Conservation (phyloP, 2,797 vertebrate genomes). For the Oryzias sinensis region DNA sequence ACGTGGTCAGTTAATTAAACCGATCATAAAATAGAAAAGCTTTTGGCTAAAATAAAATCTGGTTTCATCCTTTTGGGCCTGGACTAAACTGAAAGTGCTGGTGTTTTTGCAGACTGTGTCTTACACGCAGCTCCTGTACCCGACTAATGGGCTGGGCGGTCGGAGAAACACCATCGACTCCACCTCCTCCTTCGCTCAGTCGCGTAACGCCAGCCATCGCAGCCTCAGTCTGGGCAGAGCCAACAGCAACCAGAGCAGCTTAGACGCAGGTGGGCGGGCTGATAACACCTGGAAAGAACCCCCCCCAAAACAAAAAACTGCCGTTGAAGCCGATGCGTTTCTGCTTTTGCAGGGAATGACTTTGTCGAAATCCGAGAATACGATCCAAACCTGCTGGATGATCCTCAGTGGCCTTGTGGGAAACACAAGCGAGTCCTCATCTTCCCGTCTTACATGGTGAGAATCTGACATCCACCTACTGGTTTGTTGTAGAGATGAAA, state of each 20-base stretch:
- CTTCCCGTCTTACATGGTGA: conserved; percentile 99
- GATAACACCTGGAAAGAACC: neutral
- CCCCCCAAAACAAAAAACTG: neutral
- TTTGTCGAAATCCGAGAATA: conserved; percentile 91
- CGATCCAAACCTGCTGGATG: conserved; percentile 95
- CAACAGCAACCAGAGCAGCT: conserved; percentile 96
- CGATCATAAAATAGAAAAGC: too few relatives aligned
- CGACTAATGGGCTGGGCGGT: conserved; percentile 91
- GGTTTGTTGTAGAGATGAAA: too few relatives aligned
- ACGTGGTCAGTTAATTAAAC: too few relatives aligned
- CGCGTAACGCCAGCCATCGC: conserved; percentile 93
- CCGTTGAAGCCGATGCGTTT: conserved; percentile 17
- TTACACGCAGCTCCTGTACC: conserved; percentile 96
- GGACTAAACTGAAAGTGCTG: neutral
- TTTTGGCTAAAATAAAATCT: too few relatives aligned
- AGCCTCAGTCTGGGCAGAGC: conserved; percentile 92
- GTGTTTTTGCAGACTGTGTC: conserved; percentile 87
- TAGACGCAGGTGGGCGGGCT: conserved; percentile 84
- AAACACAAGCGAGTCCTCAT: conserved; percentile 98
- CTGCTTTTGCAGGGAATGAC: conserved; percentile 84
- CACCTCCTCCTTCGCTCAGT: conserved; percentile 93
- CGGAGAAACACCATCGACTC: conserved; percentile 97
- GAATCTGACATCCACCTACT: conserved; percentile 47
- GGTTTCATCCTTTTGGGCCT: neutral
- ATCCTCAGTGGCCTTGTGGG: conserved; percentile 98